Evolutionary conservation across 2,888 invertebrate genomes (phyloP), one percentile per base, ranked within the genome.

Genomic region (Drosophila silvestris): DNA sequence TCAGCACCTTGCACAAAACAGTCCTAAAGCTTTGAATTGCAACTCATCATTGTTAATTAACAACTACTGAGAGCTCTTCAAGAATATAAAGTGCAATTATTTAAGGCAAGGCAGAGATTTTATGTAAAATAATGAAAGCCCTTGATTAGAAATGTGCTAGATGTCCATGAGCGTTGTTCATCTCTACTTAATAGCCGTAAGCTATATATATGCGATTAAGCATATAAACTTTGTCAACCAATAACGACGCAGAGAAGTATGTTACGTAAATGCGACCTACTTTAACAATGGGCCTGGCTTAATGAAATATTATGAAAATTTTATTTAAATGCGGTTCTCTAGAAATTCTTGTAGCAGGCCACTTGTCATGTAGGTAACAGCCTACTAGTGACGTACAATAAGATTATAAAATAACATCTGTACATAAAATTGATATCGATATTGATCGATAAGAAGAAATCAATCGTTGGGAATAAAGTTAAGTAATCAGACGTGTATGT

Each of bases 171-270:
- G 33, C 61, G n/a, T 52, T 80, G 62, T 66, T 77, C 54, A 75
- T 73, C 66, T 63, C 33, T 22, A 51, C 71, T 71, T 53, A 88
- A 81, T 71, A 82, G 50, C 78, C 78, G 77, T 67, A 70, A 78
- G 80, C 80, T 70, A 78, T 80, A 77, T 84, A 82, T 80, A 85
- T 70, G 87, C 89, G 76, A 87, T 89, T 87, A 80, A 74, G 85
- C 66, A 69, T 52, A 80, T 78, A 69, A 82, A 82, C 74, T 79
- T 76, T 69, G 75, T 81, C 70, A 70, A 60, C 60, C 71, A 60
- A 72, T 79, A 74, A 69, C 59, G 26, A 61, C 53, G 61, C 69
- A 65, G 60, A 51, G 73, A 85, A 80, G 73, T 70, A 69, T 85
- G 79, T 72, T 68, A 66, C 51, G 59, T 53, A 39, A 59, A 83